Evolutionary conservation across 2,888 invertebrate species (phyloP), one percentile per base, ranked within the genome.

Genomic region (Bombylius major): DNA sequence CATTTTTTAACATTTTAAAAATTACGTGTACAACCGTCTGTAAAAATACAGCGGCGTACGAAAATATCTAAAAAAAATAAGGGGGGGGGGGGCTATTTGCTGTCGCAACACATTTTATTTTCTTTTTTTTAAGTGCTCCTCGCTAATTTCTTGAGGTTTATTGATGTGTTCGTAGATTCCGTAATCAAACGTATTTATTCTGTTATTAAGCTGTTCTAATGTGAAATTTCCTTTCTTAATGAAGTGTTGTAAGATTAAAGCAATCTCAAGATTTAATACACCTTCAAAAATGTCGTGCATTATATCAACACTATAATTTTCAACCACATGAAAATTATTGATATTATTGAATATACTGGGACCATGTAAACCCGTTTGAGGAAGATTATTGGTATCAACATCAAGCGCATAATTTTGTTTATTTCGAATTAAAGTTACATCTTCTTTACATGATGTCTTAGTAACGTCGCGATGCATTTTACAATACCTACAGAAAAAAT

Each of bases 111-210:
- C n/a, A n/a, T n/a, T 32, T 5, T 53, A 23, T 53, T 56, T 51
- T 34, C 49, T 42, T 42, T 8, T 39, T 50, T 53, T 55, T 12
- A 56, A 50, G 23, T 58, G 53, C 12, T 56, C 47, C 13, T 45
- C 14, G 4, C 12, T 52, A 42, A 55, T 54, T 52, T 36, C 31
- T 54, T 42, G 51, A 23, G 51, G 53, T 47, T 49, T 53, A 51
- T 54, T 56, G 8, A 51, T 53, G 32, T 52, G 34, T 47, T 44
- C 42, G 32, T 14, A 47, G n/a, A 23, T 42, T 13, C 55, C 55
- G 51, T 44, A 55, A 33, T 57, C 45, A 54, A 59, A 59, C 8
- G 32, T 5, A 44, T 39, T 47, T 33, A 59, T 53, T 47, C 47
- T 33, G 32, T 47, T 51, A 45, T 57, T 50, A 33, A 59, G 14